Evolutionary conservation across 2,888 invertebrate genomes (phyloP).

Genomic region (Plagodis dolabraria): DNA sequence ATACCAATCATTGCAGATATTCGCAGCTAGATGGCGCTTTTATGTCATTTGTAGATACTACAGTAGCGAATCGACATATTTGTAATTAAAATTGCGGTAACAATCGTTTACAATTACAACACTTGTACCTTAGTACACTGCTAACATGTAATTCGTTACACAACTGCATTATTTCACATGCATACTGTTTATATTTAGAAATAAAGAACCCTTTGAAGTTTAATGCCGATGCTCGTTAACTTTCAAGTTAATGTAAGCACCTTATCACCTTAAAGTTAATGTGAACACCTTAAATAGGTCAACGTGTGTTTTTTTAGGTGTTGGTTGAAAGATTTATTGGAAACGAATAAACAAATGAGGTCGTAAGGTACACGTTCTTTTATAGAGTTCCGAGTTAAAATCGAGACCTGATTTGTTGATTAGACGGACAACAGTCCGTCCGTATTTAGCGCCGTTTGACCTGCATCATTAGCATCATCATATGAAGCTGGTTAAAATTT

Average conservation of each 20-base stretch:
- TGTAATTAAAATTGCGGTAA: constrained; percentile 13
- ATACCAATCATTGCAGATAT: too few species aligned
- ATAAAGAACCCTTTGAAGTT: constrained; percentile 19
- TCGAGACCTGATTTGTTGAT: too few species aligned
- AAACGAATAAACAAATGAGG: constrained; percentile 21
- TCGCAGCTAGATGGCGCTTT: too few species aligned
- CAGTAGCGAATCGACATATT: neutral
- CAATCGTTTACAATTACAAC: neutral
- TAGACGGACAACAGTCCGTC: too few species aligned
- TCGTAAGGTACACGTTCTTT: neutral
- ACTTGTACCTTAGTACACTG: constrained; percentile 3
- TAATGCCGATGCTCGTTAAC: constrained; percentile 3
- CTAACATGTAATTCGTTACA: constrained; percentile 16
- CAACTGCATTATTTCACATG: constrained; percentile 3
- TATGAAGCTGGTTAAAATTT: too few species aligned
- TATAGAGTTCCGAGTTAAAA: too few species aligned
- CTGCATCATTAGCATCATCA: too few species aligned
- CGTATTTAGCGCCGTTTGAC: too few species aligned
- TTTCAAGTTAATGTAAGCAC: constrained; percentile 9
- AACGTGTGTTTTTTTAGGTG: constrained; percentile 6
- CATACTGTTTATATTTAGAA: constrained; percentile 5
- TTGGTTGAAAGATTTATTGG: constrained; percentile 10
- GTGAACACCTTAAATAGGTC: constrained; percentile 21
- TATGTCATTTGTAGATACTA: too few species aligned
- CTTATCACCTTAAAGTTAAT: constrained; percentile 3